Evolutionary conservation across 2,888 invertebrate genomes (phyloP).

Genomic region (Dasysyrphus tricinctus): DNA sequence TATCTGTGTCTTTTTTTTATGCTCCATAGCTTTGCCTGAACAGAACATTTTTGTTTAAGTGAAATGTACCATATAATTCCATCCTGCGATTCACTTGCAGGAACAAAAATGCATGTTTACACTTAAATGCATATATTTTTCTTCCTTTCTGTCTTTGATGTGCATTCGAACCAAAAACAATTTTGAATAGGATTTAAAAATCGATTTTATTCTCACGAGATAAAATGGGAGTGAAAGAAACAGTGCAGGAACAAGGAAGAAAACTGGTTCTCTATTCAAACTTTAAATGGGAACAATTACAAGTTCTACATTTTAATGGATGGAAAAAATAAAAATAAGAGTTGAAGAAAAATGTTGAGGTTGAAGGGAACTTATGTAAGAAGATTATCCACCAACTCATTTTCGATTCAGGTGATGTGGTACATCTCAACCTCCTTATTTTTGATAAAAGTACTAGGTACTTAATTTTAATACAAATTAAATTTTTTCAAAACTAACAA

Average conservation of each 20-base stretch:
- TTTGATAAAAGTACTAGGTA: not conserved
- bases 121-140: not conserved
- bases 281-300: not conserved
- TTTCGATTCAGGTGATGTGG: too few relatives aligned
- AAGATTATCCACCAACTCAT: not conserved
- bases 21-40: too few relatives aligned
- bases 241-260: slow-evolving; percentile 3
- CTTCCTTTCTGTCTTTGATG: not conserved
- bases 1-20: too few relatives aligned
- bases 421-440: too few relatives aligned
- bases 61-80: not conserved
- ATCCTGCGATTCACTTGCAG: not conserved
- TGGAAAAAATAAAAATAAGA: not conserved
- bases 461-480: not conserved
- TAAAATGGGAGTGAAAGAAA: not conserved
- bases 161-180: not conserved
- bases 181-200: not conserved
- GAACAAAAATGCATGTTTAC: not conserved
- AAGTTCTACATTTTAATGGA: not conserved
- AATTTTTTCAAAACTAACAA: not conserved
- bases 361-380: not conserved
- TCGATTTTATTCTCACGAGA: slow-evolving; percentile 12
- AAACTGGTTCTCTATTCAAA: slow-evolving; percentile 5
- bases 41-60: too few relatives aligned
- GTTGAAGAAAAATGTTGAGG: not conserved